Conservation (phyloP, 92 coral and sea anemone species). For the Metridium senile region DNA sequence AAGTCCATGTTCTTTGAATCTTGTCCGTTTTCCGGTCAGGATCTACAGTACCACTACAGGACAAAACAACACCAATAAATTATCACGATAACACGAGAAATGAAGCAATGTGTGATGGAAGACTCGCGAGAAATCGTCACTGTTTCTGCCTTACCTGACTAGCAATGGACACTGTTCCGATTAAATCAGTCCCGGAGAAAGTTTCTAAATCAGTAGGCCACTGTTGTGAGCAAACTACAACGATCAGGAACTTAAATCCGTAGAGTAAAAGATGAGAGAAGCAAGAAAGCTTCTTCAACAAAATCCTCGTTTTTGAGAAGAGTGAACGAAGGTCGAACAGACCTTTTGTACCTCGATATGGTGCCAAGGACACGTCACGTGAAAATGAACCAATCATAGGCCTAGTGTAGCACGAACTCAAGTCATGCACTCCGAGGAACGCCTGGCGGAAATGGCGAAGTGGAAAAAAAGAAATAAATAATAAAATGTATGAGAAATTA, state of each 20-base stretch:
- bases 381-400: constrained; percentile 59
- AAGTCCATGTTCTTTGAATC: constrained; percentile 86
- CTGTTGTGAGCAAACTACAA: constrained; percentile 47
- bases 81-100: neutral
- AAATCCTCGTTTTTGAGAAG: constrained; percentile 22
- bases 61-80: constrained; percentile 28
- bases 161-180: constrained; percentile 96
- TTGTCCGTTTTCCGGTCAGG: constrained; percentile 99
- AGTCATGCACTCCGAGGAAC: constrained; percentile 7
- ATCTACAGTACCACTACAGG: constrained; percentile 97
- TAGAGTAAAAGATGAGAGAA: constrained; percentile 16
- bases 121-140: neutral
- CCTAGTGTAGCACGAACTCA: constrained; percentile 21
- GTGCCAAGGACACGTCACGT: constrained; percentile 62
- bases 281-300: constrained; percentile 7
- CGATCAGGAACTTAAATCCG: constrained; percentile 32
- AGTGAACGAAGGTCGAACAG: constrained; percentile 27
- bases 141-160: constrained; percentile 53
- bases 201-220: constrained; percentile 90
- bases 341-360: constrained; percentile 51
- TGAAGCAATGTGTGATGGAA: neutral
- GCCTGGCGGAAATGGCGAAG: constrained; percentile 4
- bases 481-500: neutral
- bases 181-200: constrained; percentile 85
- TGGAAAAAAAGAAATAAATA: neutral